These are phyloP conservation scores for Rhynchotus rufescens DNA, from an alignment of 2,797 vertebrate species.

Conservation along the genomic window DNA sequence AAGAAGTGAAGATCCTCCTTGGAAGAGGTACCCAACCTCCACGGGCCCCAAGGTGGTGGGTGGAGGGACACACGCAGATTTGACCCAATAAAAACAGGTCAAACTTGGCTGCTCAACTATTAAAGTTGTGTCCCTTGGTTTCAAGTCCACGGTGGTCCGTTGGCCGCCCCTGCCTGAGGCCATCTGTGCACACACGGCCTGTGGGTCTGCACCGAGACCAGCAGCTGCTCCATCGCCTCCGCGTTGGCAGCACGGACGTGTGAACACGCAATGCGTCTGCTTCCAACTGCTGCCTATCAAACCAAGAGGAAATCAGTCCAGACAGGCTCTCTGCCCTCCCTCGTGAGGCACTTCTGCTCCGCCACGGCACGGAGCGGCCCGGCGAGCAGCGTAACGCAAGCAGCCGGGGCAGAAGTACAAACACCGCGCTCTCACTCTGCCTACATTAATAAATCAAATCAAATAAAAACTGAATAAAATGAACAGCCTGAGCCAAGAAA, in stretches of 20 bases:
- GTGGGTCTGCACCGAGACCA: too few species aligned
- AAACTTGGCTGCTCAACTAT: rapidly evolving
- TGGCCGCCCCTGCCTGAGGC: not conserved
- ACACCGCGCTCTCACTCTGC: rapidly evolving
- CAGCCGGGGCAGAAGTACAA: not conserved
- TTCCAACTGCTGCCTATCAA: not conserved
- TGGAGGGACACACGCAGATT: not conserved
- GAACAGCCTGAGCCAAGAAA: not conserved
- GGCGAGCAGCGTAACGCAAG: not conserved
- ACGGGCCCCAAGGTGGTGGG: too few species aligned
- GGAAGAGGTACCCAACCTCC: not conserved
- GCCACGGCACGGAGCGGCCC: not conserved
- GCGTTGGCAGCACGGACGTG: not conserved
- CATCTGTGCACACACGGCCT: not conserved
- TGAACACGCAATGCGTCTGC: not conserved
- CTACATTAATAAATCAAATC: not conserved
- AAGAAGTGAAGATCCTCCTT: not conserved
- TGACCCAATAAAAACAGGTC: not conserved
- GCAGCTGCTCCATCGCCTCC: not conserved
- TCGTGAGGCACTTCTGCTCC: not conserved
- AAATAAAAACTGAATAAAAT: not conserved
- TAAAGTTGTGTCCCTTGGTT: not conserved
- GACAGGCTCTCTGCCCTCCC: not conserved
- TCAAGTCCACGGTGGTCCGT: not conserved
- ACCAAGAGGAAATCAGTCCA: not conserved